phyloP scores from a whole-genome alignment of 2,113 vertebrate species.

The Butastur rufipennis region DNA sequence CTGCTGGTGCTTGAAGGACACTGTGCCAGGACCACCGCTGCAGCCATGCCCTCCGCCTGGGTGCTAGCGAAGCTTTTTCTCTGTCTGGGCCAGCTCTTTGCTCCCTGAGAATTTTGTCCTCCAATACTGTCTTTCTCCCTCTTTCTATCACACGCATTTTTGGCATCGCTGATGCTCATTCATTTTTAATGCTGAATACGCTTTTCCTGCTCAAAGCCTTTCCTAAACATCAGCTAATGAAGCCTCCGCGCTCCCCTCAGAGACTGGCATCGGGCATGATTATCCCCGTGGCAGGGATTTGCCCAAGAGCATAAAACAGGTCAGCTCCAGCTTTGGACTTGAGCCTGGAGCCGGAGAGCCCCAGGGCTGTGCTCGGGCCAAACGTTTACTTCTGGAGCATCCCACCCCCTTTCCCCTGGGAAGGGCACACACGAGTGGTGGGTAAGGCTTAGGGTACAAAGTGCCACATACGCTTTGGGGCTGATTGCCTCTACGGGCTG shows the following conservation, averaged over 20 bases:
- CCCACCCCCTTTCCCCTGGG: neutral
- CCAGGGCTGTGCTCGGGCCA: neutral
- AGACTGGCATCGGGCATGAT: neutral
- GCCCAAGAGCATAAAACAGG: neutral
- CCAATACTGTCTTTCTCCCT: neutral
- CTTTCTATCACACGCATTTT: neutral
- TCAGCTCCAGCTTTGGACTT: neutral
- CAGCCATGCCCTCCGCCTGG: neutral
- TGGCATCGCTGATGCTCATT: constrained; percentile 18
- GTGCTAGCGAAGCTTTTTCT: neutral
- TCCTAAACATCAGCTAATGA: constrained; percentile 10
- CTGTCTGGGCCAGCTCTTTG: neutral
- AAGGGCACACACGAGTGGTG: neutral
- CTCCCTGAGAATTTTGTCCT: neutral
- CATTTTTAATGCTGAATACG: neutral
- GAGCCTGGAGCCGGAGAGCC: neutral
- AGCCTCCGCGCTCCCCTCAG: neutral
- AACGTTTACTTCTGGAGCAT: neutral
- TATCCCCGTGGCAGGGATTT: neutral
- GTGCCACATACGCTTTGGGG: fast-evolving
- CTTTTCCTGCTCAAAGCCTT: constrained; percentile 1
- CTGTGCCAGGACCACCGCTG: neutral
- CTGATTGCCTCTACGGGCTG: neutral
- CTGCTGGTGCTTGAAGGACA: neutral
- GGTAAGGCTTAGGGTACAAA: neutral